Evolutionary conservation across 2,888 invertebrate genomes (phyloP).

Genomic region (Pasiphila rectangulata): DNA sequence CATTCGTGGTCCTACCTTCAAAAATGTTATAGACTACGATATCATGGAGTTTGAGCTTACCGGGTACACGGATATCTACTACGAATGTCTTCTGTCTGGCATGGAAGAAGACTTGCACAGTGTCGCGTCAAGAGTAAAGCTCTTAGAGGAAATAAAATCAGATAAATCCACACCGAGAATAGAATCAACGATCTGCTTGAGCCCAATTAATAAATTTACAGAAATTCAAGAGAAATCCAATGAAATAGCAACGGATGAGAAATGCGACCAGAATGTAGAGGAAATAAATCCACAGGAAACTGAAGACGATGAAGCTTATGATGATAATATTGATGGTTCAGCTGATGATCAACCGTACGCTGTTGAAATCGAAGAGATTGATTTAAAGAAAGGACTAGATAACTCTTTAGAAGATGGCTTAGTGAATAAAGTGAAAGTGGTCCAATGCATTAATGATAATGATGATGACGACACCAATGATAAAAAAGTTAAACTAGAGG

Average conservation of each 20-base stretch:
- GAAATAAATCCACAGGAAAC: conserved; percentile 7
- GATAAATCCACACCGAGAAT: conserved; percentile 49
- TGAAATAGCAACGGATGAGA: not conserved
- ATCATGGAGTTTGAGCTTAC: conserved; percentile 70
- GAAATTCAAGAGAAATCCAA: conserved; percentile 24
- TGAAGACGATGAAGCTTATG: conserved; percentile 5
- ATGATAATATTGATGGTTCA: not conserved
- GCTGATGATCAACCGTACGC: not conserved
- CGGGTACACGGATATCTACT: conserved; percentile 67
- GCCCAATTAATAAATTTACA: conserved; percentile 27
- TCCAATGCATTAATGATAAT: conserved; percentile 51
- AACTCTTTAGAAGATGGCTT: conserved; percentile 43
- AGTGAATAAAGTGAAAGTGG: conserved; percentile 55
- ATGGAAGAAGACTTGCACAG: conserved; percentile 61
- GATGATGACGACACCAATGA: conserved; percentile 50
- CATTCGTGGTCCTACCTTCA: conserved; percentile 62
- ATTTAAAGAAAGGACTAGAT: conserved; percentile 42
- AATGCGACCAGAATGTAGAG: not conserved
- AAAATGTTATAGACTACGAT: conserved; percentile 66
- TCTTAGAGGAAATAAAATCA: conserved; percentile 58
- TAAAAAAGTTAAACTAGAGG: conserved; percentile 29
- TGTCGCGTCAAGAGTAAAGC: conserved; percentile 61
- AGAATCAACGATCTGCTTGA: conserved; percentile 36
- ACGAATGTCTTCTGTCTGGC: conserved; percentile 56
- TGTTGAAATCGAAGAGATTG: conserved; percentile 23